Evolutionary conservation across 2,888 invertebrate genomes (phyloP), one percentile per base, ranked within the genome.

Genomic region (Hofmannophila pseudospretella): DNA sequence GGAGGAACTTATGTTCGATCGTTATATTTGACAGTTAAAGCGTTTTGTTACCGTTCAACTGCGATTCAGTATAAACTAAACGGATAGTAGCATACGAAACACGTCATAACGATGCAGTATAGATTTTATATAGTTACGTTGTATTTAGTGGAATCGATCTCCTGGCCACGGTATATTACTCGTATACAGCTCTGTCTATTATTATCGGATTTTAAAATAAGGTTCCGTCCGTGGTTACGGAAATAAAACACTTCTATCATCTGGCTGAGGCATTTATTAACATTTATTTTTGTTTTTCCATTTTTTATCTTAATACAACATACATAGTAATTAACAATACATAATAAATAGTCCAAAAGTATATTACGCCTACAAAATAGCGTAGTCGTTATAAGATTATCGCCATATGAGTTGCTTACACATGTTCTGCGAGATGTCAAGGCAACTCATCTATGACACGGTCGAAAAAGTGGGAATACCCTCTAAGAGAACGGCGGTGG

Each of bases 201-300:
- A n/a, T n/a, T n/a, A n/a, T n/a, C n/a, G n/a, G n/a, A n/a, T n/a
- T n/a, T n/a, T n/a, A n/a, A n/a, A n/a, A n/a, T n/a, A n/a, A n/a
- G n/a, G n/a, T n/a, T n/a, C n/a, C n/a, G n/a, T n/a, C n/a, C n/a
- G n/a, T n/a, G n/a, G n/a, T n/a, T n/a, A n/a, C n/a, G 12, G 34
- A 25, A 39, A 71, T 66, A 55, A 82, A 79, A 77, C 69, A 64
- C 64, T 46, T 49, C 39, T 63, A 29, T 67, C 66, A 66, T 81
- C 79, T 87, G 88, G 86, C 88, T 87, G 88, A 88, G 88, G 88
- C 88, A 88, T 88, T 88, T 86, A 88, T 84, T 88, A 86, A 87
- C 86, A 85, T 87, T 86, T 84, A 86, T 81, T 79, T 81, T 78
- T 75, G 66, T 75, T 84, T 81, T 82, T 81, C 68, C 68, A 59